Percentiles rank a stretch among this genome's conserved stretches.
These are phyloP conservation scores for Orthonyx spaldingii DNA, from an alignment of 2,113 vertebrate genomes.

Conservation along the genomic window DNA sequence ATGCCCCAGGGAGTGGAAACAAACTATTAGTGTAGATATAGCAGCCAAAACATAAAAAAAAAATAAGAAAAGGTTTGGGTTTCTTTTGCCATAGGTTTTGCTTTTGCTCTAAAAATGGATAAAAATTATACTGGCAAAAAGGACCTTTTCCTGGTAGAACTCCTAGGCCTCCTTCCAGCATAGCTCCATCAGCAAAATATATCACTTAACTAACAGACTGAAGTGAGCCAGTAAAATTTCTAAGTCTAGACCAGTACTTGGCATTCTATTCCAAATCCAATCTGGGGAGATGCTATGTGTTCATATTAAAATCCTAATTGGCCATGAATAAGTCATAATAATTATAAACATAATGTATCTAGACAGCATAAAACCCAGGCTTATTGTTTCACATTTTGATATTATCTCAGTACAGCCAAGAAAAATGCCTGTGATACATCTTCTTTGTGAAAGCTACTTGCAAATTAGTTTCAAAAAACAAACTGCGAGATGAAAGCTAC, in stretches of 20 bases:
- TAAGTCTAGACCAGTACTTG: conserved; percentile 19
- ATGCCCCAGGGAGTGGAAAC: background rate
- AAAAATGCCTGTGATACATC: background rate
- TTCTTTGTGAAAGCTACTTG: background rate
- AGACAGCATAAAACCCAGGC: background rate
- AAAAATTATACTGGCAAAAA: background rate
- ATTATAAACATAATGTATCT: background rate
- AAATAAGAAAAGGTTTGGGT: background rate
- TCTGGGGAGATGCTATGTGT: background rate
- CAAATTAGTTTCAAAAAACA: background rate
- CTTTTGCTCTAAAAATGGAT: background rate
- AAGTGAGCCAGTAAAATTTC: conserved; percentile 9
- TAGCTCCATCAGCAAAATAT: background rate
- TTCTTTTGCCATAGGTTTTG: background rate
- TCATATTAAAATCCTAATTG: background rate
- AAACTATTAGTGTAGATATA: background rate
- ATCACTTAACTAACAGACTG: background rate
- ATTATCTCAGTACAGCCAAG: background rate
- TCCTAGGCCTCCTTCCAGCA: background rate
- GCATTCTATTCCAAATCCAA: background rate
- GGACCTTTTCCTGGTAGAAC: background rate
- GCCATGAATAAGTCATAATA: conserved; percentile 1
- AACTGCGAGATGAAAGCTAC: background rate
- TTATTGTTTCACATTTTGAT: background rate
- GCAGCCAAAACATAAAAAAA: background rate